Percentiles rank a stretch among this genome's conserved stretches.
Conservation (phyloP, 2,797 vertebrate genomes). For the Sternarchorhynchus goeldii region DNA sequence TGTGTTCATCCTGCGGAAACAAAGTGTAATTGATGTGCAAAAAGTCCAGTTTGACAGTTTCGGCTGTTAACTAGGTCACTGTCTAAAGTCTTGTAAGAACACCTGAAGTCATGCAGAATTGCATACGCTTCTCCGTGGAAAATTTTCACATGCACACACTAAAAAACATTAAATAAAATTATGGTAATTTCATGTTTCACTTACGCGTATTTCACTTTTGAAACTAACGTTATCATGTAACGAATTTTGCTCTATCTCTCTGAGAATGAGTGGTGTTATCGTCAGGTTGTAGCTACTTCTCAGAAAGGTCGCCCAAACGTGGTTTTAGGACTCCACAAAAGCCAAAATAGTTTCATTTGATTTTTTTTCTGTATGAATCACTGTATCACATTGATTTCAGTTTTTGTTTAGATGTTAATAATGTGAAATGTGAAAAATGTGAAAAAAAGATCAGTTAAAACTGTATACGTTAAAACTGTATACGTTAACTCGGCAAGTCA, state of each 20-base stretch:
- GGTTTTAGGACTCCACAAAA: slow-evolving; percentile 73
- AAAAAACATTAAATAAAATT: no score
- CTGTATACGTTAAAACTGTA: neutral
- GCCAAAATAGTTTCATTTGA: slow-evolving; percentile 72
- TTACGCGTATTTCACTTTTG: neutral
- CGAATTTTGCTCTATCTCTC: neutral
- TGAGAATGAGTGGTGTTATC: slow-evolving; percentile 61
- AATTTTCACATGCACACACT: no score
- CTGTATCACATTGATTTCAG: slow-evolving; percentile 47
- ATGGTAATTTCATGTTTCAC: no score
- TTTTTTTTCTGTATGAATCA: slow-evolving; percentile 71
- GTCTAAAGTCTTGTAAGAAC: neutral
- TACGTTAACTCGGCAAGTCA: neutral
- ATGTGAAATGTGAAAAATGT: neutral
- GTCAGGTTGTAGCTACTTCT: slow-evolving; percentile 66
- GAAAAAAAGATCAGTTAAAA: neutral
- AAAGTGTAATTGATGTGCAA: slow-evolving; percentile 14
- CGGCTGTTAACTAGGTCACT: slow-evolving; percentile 1
- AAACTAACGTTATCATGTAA: neutral
- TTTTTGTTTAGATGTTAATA: slow-evolving; percentile 8
- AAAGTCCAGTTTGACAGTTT: slow-evolving; percentile 3
- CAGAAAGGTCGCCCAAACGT: slow-evolving; percentile 75
- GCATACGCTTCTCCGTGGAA: no score
- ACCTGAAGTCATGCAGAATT: no score
- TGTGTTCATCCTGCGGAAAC: slow-evolving; percentile 35